Evolutionary conservation across 2,113 vertebrate species (phyloP), one percentile per base, ranked within the genome.

Genomic region (Brevimyrus niger): DNA sequence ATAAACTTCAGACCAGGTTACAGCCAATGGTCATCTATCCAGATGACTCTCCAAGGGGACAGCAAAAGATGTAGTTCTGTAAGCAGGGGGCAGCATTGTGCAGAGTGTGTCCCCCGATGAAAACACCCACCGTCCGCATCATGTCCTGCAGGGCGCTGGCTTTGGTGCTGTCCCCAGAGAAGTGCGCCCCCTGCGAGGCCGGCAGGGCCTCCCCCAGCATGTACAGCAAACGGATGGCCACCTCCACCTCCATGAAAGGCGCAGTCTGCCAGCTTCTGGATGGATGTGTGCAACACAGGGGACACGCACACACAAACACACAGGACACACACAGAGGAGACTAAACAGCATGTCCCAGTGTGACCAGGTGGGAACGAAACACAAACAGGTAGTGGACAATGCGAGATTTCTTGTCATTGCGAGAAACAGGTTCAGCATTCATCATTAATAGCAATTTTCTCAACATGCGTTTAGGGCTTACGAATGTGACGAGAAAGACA

Each of bases 161-260:
- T 96, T 99, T 99, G 82, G 97, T 94, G 87, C 95, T 92, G 93
- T 99, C 98, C 87, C 98, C 98, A 35, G 97, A 96, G 94, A 99
- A 99, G 89, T 99, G 98, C 50, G 98, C 98, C 51, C 98, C 98
- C 65, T 99, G 98, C 21, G 97, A 97, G 0, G 97, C 97, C 0
- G 98, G 98, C 93, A 99, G 97, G 13, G 98, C 98, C 92, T 99
- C 98, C 3, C 98, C 98, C 92, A 99, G 93, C 98, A 99, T 99
- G 94, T 98, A 99, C 35, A 99, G 94, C 93, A 99, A 93, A 88
- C 98, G 92, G 94, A 99, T 96, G 80, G 98, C 97, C 88, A 99
- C 97, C 95, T 99, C 98, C 90, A 99, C 97, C 94, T 99, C 98
- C 98, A 98, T 98, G 94, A 99, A 99, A 3, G 94, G 90, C 0